These are phyloP conservation scores for Plecturocebus donacophilus DNA, from an alignment of 2,113 vertebrate genomes.

Conservation along the genomic window DNA sequence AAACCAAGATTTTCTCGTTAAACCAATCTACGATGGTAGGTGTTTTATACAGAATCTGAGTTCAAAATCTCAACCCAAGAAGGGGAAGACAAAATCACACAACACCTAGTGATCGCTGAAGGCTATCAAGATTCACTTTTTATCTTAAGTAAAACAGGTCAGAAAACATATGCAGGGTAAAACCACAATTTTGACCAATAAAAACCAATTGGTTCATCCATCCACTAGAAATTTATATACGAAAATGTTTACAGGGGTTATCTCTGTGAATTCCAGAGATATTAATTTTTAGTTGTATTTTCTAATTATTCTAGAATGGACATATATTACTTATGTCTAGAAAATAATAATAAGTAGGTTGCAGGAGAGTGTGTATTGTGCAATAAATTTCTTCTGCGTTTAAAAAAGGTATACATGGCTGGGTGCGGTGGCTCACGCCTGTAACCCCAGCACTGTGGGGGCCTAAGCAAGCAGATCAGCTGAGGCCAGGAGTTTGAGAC, in stretches of 20 bases:
- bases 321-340: not conserved
- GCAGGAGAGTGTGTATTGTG: not conserved
- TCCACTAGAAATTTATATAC: not conserved
- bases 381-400: not conserved
- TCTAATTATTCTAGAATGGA: conserved; percentile 5
- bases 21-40: not conserved
- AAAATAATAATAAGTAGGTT: not conserved
- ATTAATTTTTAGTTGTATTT: not conserved
- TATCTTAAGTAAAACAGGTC: not conserved
- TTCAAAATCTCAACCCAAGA: not conserved
- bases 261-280: not conserved
- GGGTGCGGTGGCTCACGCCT: no score
- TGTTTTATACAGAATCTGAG: not conserved
- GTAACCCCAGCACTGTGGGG: no score
- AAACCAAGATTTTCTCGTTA: not conserved
- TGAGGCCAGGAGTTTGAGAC: no score
- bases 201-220: not conserved
- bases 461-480: no score
- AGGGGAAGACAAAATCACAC: not conserved
- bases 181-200: not conserved
- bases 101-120: not conserved
- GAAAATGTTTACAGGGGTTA: not conserved
- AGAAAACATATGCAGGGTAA: not conserved
- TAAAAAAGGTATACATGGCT: not conserved
- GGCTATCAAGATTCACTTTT: not conserved